Evolutionary conservation across 2,113 vertebrate species (phyloP), one percentile per base, ranked within the genome.

Genomic region (Cricetomys ansorgei): DNA sequence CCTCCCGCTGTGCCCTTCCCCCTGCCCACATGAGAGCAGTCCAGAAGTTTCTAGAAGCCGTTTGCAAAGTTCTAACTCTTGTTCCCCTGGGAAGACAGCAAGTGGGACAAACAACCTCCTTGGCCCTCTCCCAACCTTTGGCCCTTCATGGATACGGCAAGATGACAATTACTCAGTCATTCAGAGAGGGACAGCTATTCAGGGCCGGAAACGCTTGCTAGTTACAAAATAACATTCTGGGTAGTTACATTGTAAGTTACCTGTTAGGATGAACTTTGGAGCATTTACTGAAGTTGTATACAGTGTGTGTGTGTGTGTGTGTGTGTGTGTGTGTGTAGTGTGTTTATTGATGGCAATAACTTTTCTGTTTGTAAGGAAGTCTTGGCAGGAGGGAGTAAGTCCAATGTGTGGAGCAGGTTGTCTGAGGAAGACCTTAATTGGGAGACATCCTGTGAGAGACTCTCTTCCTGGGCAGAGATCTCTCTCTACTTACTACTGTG

Each of bases 231-330:
- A 87, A 69, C 75, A 72, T 53, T 72, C 50, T 86, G 80, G 29
- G 76, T 91, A 69, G 40, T 92, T 95, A 73, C 10, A n/a, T 90
- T 81, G 70, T 90, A 92, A 92, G 81, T 93, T 88, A 91, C 57
- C 65, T 69, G 40, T 76, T 94, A 92, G 73, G 79, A 70, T 85
- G 69, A 75, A 79, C 95, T 96, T 94, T 95, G 64, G 64, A 94
- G 40, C 55, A 84, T 92, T 95, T 96, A 70, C 59, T 75, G 27
- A 92, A 79, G 34, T 11, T 95, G n/a, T 80, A 75, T 53, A 57
- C n/a, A 4, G 16, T 67, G 43, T 50, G 31, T 67, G 59, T 64
- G 81, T 65, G 85, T 87, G 85, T 40, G 34, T 88, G 45, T 50
- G 85, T 69, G 31, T 87, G 64, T 69, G 84, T 84, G 79, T 57